Evolutionary conservation across 2,113 vertebrate species (phyloP).

Genomic region (Miniopterus natalensis): DNA sequence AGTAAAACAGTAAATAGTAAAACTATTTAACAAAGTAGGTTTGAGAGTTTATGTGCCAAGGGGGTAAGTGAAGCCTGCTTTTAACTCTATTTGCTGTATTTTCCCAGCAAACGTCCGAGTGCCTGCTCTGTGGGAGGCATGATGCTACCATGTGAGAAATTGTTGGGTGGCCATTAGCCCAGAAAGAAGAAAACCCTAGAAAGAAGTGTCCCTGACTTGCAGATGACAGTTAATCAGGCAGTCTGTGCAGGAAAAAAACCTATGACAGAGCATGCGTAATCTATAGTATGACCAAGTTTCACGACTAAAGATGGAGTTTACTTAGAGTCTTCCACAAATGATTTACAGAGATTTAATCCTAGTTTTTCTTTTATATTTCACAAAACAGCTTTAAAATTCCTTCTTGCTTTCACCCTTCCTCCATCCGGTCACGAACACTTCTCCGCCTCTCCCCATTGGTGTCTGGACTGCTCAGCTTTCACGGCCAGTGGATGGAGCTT

Average conservation of each 20-base stretch:
- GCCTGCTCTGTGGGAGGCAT: background rate
- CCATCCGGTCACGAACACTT: accelerated
- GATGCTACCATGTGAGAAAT: accelerated
- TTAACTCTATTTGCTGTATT: background rate
- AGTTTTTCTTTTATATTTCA: background rate
- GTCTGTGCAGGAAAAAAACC: accelerated
- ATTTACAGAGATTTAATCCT: background rate
- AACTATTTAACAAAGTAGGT: too few relatives aligned
- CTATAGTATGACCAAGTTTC: background rate
- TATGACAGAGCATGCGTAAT: accelerated
- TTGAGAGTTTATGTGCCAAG: background rate
- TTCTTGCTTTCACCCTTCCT: background rate
- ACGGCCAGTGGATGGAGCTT: accelerated
- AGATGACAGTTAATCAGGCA: too few relatives aligned
- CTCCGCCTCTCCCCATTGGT: accelerated
- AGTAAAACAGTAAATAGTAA: background rate
- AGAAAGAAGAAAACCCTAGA: background rate
- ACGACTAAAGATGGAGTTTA: background rate
- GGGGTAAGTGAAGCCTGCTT: background rate
- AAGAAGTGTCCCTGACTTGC: background rate
- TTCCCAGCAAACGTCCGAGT: background rate
- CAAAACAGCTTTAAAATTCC: background rate
- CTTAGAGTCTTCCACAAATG: background rate
- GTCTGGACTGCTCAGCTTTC: accelerated
- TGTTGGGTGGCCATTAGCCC: background rate